Percentiles rank a stretch among this genome's conserved stretches.
Evolutionary conservation across 2,888 invertebrate species (phyloP).

Genomic region (Mimachlamys varia): DNA sequence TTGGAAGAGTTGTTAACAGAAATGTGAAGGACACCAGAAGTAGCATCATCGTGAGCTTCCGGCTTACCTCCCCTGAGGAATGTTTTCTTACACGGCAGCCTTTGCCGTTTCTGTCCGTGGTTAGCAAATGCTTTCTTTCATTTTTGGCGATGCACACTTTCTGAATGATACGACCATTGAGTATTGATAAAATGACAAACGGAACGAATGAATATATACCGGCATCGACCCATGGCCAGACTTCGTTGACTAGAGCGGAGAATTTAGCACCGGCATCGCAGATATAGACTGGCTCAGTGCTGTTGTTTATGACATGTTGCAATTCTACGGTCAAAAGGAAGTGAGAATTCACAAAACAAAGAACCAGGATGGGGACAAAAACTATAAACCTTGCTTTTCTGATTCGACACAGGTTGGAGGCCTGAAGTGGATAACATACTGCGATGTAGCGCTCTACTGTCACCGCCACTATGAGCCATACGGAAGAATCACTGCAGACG

Average conservation of each 20-base stretch:
- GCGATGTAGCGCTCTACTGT: slow-evolving; percentile 72
- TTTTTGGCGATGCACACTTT: slow-evolving; percentile 56
- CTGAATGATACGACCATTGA: slow-evolving; percentile 57
- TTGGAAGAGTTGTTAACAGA: slow-evolving; percentile 75
- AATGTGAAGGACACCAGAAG: slow-evolving; percentile 77
- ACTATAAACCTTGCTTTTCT: slow-evolving; percentile 66
- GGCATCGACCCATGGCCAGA: slow-evolving; percentile 79
- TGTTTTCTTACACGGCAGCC: slow-evolving; percentile 38
- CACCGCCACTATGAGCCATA: slow-evolving; percentile 74
- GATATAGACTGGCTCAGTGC: background rate
- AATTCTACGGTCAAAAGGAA: slow-evolving; percentile 70
- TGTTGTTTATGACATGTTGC: slow-evolving; percentile 42
- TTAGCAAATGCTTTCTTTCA: slow-evolving; percentile 41
- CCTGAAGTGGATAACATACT: slow-evolving; percentile 71
- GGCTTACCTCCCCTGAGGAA: slow-evolving; percentile 54
- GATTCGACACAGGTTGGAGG: slow-evolving; percentile 65
- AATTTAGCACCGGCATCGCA: slow-evolving; percentile 61
- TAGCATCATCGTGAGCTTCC: slow-evolving; percentile 77
- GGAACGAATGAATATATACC: slow-evolving; percentile 77
- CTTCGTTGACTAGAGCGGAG: slow-evolving; percentile 60
- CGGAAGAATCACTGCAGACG: slow-evolving; percentile 75
- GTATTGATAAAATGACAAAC: slow-evolving; percentile 68
- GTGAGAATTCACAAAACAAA: slow-evolving; percentile 66
- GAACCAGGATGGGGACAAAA: slow-evolving; percentile 52
- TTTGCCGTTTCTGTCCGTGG: slow-evolving; percentile 46